Evolutionary conservation across 2,797 vertebrate species (phyloP).

Genomic region (Calcarius lapponicus): DNA sequence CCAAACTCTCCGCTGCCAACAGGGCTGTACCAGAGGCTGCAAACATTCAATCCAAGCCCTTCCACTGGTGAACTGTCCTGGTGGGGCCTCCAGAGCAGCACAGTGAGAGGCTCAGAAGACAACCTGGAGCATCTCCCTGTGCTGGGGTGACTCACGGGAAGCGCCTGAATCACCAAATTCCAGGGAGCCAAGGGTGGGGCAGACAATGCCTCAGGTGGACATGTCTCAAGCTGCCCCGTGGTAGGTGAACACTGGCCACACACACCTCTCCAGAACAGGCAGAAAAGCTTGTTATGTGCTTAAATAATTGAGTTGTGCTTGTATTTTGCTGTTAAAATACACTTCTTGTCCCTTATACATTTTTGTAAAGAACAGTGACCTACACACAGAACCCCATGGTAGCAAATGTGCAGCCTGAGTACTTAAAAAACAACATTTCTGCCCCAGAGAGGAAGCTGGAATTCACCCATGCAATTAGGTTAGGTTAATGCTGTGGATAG

Average conservation of each 20-base stretch:
- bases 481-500: neutral
- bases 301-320: neutral
- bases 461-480: constrained; percentile 24
- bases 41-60: neutral
- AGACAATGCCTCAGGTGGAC: neutral
- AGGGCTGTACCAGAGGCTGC: neutral
- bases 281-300: neutral
- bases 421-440: neutral
- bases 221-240: neutral
- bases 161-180: neutral
- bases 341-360: neutral
- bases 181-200: neutral
- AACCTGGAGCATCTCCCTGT: neutral
- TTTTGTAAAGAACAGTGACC: neutral
- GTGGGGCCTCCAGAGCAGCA: neutral
- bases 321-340: neutral
- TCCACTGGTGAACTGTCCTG: neutral
- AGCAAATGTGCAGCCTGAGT: neutral
- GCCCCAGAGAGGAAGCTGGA: constrained; percentile 6
- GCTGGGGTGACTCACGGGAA: neutral
- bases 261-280: neutral
- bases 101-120: neutral
- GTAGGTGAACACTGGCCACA: neutral
- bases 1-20: accelerated
- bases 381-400: neutral